These are phyloP conservation scores for Tenrec ecaudatus DNA, from an alignment of 2,113 vertebrate species.

Conservation along the genomic window DNA sequence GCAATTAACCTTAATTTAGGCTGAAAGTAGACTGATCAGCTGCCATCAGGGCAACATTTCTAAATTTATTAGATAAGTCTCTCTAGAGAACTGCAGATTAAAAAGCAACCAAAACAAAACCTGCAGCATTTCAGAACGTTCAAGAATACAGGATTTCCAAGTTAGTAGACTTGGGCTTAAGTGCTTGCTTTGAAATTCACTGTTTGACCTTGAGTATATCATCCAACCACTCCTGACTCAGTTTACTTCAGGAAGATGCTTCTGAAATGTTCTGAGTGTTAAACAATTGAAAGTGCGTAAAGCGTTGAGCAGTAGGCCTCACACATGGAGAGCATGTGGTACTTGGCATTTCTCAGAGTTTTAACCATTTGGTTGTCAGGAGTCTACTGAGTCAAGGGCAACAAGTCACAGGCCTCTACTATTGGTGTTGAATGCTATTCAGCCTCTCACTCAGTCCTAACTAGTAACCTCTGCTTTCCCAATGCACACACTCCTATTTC, in stretches of 20 bases:
- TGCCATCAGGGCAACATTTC: slow-evolving; percentile 53
- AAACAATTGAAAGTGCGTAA: no score
- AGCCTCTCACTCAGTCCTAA: slow-evolving; percentile 28
- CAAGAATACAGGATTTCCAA: neutral
- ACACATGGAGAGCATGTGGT: no score
- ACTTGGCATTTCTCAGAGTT: no score
- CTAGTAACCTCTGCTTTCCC: slow-evolving; percentile 2
- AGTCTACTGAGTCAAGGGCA: no score
- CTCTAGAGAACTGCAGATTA: slow-evolving; percentile 50
- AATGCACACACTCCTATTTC: neutral
- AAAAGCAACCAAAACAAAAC: slow-evolving; percentile 50
- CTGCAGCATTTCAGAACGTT: neutral
- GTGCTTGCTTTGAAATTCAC: neutral
- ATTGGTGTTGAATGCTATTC: neutral
- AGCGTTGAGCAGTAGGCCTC: no score
- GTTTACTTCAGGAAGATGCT: neutral
- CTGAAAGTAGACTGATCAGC: slow-evolving; percentile 58
- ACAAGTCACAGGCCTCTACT: no score
- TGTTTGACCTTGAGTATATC: neutral
- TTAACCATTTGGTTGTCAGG: no score
- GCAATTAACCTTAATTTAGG: slow-evolving; percentile 67
- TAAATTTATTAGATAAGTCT: slow-evolving; percentile 64
- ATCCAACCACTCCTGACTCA: neutral
- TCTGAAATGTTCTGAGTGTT: neutral
- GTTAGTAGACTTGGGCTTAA: neutral